phyloP scores from a whole-genome alignment of 2,797 vertebrate species.

The Propithecus perrieri region DNA sequence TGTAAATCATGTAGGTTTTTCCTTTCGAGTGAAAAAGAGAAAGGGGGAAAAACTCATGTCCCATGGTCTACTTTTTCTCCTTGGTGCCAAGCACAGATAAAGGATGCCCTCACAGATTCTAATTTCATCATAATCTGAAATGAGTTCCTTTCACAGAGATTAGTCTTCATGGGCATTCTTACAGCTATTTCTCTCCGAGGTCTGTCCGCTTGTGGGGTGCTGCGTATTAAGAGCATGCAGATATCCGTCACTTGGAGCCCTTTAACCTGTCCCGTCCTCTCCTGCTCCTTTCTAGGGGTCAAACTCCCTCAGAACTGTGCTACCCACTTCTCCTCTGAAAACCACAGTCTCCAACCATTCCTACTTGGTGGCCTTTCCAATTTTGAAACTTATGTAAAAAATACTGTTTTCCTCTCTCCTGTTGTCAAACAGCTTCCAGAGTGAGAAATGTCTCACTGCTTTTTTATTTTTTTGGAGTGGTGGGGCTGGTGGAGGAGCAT shows the following conservation, averaged over 20 bases:
- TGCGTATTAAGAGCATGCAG: neutral
- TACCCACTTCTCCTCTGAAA: neutral
- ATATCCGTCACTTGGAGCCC: neutral
- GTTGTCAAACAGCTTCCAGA: neutral
- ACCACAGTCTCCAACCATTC: neutral
- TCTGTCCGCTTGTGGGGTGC: neutral
- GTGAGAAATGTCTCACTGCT: neutral
- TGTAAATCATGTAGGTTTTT: neutral
- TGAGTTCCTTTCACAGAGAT: neutral
- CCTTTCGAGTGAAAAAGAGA: neutral
- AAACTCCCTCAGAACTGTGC: neutral
- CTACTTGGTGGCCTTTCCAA: neutral
- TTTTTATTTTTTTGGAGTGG: neutral
- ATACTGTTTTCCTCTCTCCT: neutral
- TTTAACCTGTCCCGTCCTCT: neutral
- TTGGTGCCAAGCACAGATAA: neutral
- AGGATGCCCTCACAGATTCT: neutral
- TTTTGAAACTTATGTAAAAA: neutral
- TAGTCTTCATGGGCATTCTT: neutral
- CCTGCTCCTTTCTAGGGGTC: neutral
- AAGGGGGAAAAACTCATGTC: neutral
- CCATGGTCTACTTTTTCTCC: neutral
- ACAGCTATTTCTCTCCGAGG: neutral
- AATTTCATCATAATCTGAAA: constrained; percentile 1
- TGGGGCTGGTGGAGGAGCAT: neutral